Evolutionary conservation across 2,888 invertebrate genomes (phyloP).

Genomic region (Temnothorax unifasciatus): DNA sequence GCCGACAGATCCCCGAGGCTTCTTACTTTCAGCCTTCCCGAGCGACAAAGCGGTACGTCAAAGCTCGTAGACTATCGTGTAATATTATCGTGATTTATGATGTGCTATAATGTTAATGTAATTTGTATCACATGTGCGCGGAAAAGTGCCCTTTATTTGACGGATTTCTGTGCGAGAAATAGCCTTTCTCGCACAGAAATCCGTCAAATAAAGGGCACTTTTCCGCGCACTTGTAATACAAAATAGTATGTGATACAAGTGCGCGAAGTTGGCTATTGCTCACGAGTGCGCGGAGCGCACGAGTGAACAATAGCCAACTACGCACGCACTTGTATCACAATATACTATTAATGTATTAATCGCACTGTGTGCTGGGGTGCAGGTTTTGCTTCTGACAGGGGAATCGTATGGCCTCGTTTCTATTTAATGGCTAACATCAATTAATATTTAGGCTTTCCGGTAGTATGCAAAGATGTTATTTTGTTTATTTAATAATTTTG

Average conservation of each 20-base stretch:
- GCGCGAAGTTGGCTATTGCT: no score
- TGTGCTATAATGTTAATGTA: slow-evolving; percentile 28
- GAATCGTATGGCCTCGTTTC: background rate
- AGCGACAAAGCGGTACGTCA: slow-evolving; percentile 22
- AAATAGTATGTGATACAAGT: no score
- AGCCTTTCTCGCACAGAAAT: no score
- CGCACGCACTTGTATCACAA: no score
- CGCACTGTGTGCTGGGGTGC: no score
- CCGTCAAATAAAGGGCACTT: no score
- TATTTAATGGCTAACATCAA: background rate
- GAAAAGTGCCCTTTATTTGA: no score
- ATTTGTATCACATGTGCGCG: no score
- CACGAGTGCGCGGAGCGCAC: no score
- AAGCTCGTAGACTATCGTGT: slow-evolving; percentile 4
- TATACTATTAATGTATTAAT: slow-evolving; percentile 45
- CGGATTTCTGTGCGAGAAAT: no score
- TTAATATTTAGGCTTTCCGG: background rate
- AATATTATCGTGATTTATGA: slow-evolving; percentile 35
- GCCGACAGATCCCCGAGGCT: slow-evolving; percentile 4
- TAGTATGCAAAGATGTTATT: background rate
- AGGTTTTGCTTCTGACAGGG: background rate
- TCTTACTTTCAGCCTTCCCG: background rate
- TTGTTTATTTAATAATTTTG: background rate
- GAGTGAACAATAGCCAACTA: no score
- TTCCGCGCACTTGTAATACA: no score